phyloP scores from a whole-genome alignment of 2,888 invertebrate species.

The Latheticus oryzae region DNA sequence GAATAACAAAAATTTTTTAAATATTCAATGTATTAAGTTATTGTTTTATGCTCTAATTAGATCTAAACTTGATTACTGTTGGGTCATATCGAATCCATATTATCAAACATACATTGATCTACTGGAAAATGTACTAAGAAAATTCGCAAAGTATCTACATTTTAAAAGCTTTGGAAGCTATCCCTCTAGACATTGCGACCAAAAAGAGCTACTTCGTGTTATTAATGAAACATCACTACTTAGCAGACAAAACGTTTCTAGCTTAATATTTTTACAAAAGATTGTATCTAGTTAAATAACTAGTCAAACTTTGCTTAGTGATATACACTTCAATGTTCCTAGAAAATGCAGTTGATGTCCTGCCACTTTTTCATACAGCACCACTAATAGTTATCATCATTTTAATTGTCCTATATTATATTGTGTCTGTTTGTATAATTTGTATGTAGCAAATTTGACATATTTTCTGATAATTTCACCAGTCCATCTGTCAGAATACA shows the following conservation, averaged over 20 bases:
- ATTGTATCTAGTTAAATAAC: too few relatives aligned
- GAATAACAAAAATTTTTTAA: not conserved
- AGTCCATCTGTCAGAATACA: too few relatives aligned
- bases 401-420: too few relatives aligned
- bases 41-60: conserved; percentile 10
- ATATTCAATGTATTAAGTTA: conserved; percentile 8
- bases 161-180: not conserved
- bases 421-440: too few relatives aligned
- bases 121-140: conserved; percentile 4
- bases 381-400: too few relatives aligned
- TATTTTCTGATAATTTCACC: too few relatives aligned
- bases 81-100: conserved; percentile 4
- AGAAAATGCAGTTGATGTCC: too few relatives aligned
- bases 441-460: too few relatives aligned
- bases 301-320: too few relatives aligned
- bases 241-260: conserved; percentile 1
- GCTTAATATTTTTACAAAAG: conserved; percentile 11
- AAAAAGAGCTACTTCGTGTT: not conserved
- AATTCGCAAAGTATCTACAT: conserved; percentile 7
- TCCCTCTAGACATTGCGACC: conserved; percentile 1
- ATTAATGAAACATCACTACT: conserved; percentile 5
- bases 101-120: conserved; percentile 1
- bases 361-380: too few relatives aligned
- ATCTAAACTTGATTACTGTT: conserved; percentile 6
- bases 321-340: too few relatives aligned